Percentiles rank a stretch among this genome's conserved stretches.
Conservation (phyloP, 2,888 invertebrate species). For the Sinodicranocentrus sp. region DNA sequence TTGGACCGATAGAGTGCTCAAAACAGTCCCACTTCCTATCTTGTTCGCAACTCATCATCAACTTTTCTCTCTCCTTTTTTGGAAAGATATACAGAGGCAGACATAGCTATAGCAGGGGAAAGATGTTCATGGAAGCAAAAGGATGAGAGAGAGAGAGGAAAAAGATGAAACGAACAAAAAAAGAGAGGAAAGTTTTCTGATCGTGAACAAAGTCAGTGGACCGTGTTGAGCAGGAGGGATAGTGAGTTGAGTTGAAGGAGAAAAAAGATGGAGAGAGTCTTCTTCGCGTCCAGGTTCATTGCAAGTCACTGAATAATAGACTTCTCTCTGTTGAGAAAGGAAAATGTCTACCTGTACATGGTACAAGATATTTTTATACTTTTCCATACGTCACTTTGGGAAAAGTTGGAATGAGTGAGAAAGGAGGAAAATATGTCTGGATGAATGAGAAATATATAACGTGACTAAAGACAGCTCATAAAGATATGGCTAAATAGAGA, state of each 20-base stretch:
- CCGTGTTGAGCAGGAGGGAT: conserved; percentile 40
- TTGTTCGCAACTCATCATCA: conserved; percentile 63
- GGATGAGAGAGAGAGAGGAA: conserved; percentile 14
- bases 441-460: too few species aligned
- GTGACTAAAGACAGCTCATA: too few species aligned
- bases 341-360: too few species aligned
- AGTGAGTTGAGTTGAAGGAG: conserved; percentile 1
- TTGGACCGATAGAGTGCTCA: background rate
- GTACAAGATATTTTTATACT: too few species aligned
- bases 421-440: background rate
- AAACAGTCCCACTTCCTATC: conserved; percentile 28
- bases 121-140: conserved; percentile 43
- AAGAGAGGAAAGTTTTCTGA: conserved; percentile 55
- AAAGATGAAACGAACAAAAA: conserved; percentile 20
- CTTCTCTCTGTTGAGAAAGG: conserved; percentile 10
- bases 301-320: conserved; percentile 60
- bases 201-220: conserved; percentile 63
- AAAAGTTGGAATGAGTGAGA: background rate
- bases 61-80: conserved; percentile 30
- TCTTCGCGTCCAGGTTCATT: conserved; percentile 49
- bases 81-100: too few species aligned
- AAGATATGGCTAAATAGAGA: too few species aligned
- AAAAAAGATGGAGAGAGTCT: conserved; percentile 17
- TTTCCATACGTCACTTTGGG: background rate
- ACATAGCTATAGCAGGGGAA: background rate